Conservation (phyloP, 2,888 invertebrate species). For the Rotaria magnacalcarata region DNA sequence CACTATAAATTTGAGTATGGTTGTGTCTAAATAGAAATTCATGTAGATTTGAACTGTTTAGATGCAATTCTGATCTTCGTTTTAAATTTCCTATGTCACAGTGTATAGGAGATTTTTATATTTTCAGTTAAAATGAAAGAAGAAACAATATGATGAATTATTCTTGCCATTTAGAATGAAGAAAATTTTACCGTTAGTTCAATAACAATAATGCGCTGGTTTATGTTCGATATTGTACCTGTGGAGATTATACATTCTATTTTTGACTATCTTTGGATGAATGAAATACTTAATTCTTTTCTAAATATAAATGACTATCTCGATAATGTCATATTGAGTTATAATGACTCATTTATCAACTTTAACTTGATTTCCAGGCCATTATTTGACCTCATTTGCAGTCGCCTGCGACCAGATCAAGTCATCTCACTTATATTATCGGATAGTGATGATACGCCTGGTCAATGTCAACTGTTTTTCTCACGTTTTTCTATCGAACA, state of each 20-base stretch:
- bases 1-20: no score
- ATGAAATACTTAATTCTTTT: neutral
- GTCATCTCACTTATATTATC: neutral
- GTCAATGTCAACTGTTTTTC: neutral
- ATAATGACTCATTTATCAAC: neutral
- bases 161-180: neutral
- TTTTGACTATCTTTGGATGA: neutral
- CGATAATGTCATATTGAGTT: neutral
- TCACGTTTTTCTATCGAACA: conserved; percentile 1
- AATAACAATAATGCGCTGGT: neutral
- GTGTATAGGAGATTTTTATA: no score
- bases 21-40: no score
- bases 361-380: neutral
- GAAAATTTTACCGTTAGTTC: neutral
- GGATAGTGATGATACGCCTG: neutral
- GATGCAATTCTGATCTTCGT: no score
- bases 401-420: neutral
- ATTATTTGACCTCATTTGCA: neutral
- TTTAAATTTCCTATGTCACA: no score
- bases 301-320: neutral
- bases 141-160: no score
- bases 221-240: neutral
- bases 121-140: no score
- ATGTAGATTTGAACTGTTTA: no score
- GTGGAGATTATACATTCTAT: neutral